Percentiles rank a stretch among this genome's conserved stretches.
These are phyloP conservation scores for Nothoprocta pentlandii DNA, from an alignment of 2,113 vertebrate genomes.

Conservation along the genomic window DNA sequence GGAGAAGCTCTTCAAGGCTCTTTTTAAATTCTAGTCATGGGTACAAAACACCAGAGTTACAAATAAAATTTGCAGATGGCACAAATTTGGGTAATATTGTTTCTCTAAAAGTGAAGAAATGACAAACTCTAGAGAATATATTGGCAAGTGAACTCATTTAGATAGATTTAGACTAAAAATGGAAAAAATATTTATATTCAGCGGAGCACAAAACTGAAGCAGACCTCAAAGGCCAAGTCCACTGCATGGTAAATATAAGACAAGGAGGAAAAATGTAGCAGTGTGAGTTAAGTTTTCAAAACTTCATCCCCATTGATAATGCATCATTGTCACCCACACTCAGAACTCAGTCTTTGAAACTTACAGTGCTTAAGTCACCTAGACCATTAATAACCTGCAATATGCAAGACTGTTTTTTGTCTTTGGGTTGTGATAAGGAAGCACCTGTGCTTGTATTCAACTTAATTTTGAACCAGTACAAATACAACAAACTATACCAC, in stretches of 20 bases:
- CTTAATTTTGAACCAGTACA: neutral
- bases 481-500: neutral
- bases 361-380: neutral
- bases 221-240: fast-evolving
- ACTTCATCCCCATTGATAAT: neutral
- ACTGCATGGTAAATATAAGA: fast-evolving
- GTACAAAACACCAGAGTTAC: neutral
- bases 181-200: neutral
- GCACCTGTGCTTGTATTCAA: neutral
- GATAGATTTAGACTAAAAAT: neutral
- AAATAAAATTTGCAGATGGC: neutral
- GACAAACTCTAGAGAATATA: neutral
- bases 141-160: neutral
- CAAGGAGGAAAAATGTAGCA: neutral
- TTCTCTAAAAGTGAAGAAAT: neutral
- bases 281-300: neutral
- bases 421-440: neutral
- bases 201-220: neutral
- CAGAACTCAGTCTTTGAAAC: neutral
- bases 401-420: neutral
- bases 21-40: neutral
- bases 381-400: neutral
- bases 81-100: neutral
- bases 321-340: neutral
- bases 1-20: neutral